Evolutionary conservation across 2,888 invertebrate genomes (phyloP), one percentile per base, ranked within the genome.

Genomic region (Nematopogon swammerdamellus): DNA sequence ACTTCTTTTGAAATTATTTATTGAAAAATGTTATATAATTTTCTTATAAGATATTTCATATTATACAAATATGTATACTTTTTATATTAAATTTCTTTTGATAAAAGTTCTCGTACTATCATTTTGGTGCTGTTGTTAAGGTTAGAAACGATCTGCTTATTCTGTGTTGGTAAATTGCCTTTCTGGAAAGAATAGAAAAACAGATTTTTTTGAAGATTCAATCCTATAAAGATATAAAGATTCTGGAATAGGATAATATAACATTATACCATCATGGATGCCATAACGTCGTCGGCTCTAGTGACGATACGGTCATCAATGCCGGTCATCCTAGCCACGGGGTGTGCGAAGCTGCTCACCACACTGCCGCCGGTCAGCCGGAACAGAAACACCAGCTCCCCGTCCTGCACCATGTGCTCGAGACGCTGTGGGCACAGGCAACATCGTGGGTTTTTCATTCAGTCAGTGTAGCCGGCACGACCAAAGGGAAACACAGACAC

Each of bases 371-470:
- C 79, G 3, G 71, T 70, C 45, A 89, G 64, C 53, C 85, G 85
- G 67, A 84, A 88, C 44, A 91, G 70, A 61, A 88, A 89, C 3
- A 88, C 82, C 14, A 91, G 71, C 52, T 81, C 76, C 1, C 74
- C 80, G 18, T 80, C 80, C 46, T 82, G 72, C 11, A 82, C 58
- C n/a, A 85, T 60, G 58, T 83, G 82, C 55, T 87, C 85, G 65
- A 88, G 81, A 2, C 81, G 82, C 87, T 88, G 59, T 16, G 61
- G 59, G 49, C 46, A 48, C n/a, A n/a, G n/a, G n/a, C n/a, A n/a
- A n/a, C n/a, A n/a, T n/a, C n/a, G 47, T n/a, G n/a, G n/a, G n/a
- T n/a, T n/a, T n/a, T n/a, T n/a, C n/a, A n/a, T n/a, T n/a, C n/a
- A n/a, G n/a, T n/a, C n/a, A n/a, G n/a, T n/a, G n/a, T n/a, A n/a